Evolutionary conservation across 1,140 invertebrate genomes (phyloP).

Genomic region (Cyclina sinensis): DNA sequence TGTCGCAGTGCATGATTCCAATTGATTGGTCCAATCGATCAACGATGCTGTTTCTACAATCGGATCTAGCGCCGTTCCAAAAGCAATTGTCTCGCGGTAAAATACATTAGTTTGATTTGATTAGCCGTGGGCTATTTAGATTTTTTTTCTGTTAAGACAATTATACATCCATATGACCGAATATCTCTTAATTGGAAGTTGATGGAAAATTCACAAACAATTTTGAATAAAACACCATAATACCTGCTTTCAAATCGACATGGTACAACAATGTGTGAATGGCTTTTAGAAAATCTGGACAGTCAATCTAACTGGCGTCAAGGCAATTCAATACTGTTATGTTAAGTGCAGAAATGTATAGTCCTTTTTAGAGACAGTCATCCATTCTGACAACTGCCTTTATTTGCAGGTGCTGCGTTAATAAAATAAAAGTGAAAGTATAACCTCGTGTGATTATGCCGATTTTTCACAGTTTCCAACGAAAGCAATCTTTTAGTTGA

Average conservation of each 20-base stretch:
- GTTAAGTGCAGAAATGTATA: too few species aligned
- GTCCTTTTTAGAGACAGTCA: too few species aligned
- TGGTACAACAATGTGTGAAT: background rate
- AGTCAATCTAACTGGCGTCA: too few species aligned
- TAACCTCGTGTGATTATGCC: too few species aligned
- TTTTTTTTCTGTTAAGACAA: constrained; percentile 29
- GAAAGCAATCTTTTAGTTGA: too few species aligned
- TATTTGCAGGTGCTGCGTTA: too few species aligned
- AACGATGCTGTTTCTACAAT: background rate
- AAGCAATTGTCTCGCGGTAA: constrained; percentile 25
- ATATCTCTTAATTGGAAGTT: constrained; percentile 33
- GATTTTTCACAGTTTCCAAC: too few species aligned
- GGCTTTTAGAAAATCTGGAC: too few species aligned
- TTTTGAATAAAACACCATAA: background rate
- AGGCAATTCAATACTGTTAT: too few species aligned
- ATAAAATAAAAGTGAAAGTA: too few species aligned
- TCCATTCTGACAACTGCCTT: too few species aligned
- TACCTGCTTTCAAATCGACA: background rate
- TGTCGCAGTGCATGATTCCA: background rate
- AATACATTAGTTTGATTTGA: constrained; percentile 60
- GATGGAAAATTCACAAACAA: constrained; percentile 19
- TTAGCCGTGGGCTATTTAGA: constrained; percentile 52
- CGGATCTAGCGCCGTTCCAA: background rate
- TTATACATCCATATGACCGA: constrained; percentile 15
- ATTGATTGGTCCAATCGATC: constrained; percentile 45